Evolutionary conservation across 2,113 vertebrate genomes (phyloP).

Genomic region (Oceanodroma tethys): DNA sequence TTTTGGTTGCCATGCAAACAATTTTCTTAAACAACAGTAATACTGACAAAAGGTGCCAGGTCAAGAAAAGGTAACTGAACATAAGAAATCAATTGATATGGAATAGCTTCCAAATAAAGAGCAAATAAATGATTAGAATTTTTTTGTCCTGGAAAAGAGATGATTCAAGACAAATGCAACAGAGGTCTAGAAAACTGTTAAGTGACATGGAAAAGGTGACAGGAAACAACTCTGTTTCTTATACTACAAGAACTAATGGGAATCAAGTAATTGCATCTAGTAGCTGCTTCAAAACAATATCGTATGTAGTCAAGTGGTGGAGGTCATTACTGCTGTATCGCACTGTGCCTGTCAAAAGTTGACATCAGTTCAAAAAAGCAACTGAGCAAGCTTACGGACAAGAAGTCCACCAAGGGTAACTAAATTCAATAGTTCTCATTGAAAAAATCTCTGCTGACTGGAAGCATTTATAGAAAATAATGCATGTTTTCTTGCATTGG

Average conservation of each 20-base stretch:
- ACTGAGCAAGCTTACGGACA: background rate
- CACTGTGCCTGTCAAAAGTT: background rate
- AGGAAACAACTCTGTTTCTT: background rate
- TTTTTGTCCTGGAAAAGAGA: background rate
- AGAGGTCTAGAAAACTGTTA: background rate
- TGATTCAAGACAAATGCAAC: accelerated
- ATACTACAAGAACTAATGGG: background rate
- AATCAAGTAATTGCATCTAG: background rate
- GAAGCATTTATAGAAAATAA: background rate
- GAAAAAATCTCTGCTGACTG: background rate
- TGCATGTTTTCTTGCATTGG: background rate
- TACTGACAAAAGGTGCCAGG: background rate
- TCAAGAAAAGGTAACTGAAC: background rate
- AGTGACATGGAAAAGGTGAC: background rate
- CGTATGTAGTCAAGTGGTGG: accelerated
- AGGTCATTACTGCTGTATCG: background rate
- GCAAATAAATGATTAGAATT: background rate
- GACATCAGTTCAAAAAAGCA: background rate
- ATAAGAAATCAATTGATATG: background rate
- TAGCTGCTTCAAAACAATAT: background rate
- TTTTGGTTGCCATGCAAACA: background rate
- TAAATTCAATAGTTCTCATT: background rate
- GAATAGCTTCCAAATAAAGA: background rate
- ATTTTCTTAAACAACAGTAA: background rate
- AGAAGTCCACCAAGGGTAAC: background rate